Base-by-base conservation (phyloP, 2,797 vertebrate genomes). In the Microtus agrestis region DNA sequence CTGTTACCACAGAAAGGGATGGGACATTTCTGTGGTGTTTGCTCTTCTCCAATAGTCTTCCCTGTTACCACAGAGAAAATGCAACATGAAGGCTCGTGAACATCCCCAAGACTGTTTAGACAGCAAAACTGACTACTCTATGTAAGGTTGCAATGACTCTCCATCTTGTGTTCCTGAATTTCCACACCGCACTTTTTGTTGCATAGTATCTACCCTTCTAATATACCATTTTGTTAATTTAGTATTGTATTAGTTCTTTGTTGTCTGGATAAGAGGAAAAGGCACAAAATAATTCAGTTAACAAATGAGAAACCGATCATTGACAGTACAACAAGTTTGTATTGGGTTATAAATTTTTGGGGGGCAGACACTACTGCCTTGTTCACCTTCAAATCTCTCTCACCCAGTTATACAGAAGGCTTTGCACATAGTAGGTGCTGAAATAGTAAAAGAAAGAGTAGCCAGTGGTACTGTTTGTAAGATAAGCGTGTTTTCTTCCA, bases 401-500 rank as follows among this genome's bases (percentile, higher is more conserved):
- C 13, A n/a, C 48, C 78, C 71, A 88, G 77, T 85, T 61, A 69
- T 5, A 89, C 93, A 91, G 5, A 92, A 93, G 65, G 14, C 51
- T 96, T 96, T 71, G 73, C 17, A 88, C 29, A 43, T 1, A 65
- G 5, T 86, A 96, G 37, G 31, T 89, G 19, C 23, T 69, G 23
- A 94, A 92, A 82, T 65, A 80, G 82, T 91, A 46, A 95, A 81
- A 93, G 61, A 94, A 84, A 78, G 78, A 84, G 59, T 88, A 25
- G 88, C 73, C 61, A 59, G 0, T 89, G 40, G 7, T 69, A 54
- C 51, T 77, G 25, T 87, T 84, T 94, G 40, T 85, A 40, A 23
- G 48, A 71, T 90, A 82, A 87, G 0, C 84, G 6, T 31, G 46
- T 11, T 89, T 95, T 91, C 67, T 86, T 90, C 79, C 54, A 82